phyloP scores from a whole-genome alignment of 2,888 invertebrate species.

The Eupithecia inturbata region DNA sequence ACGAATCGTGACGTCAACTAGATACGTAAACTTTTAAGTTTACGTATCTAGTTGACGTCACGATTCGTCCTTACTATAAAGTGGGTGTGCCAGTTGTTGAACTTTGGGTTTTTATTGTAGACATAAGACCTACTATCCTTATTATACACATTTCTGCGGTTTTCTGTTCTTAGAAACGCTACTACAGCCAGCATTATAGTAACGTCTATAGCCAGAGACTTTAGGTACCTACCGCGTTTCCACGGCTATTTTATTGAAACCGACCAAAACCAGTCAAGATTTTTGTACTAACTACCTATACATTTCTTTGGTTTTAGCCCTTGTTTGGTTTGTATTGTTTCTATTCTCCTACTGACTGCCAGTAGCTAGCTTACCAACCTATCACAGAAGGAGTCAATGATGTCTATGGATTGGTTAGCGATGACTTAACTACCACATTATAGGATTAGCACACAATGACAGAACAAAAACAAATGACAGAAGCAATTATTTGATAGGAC shows the following conservation, averaged over 20 bases:
- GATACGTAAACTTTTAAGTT: no score
- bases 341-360: neutral
- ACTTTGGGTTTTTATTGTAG: conserved; percentile 18
- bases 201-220: neutral
- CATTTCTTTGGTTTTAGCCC: no score
- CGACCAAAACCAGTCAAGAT: neutral
- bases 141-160: conserved; percentile 23
- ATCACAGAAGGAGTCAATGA: neutral
- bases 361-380: neutral
- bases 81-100: conserved; percentile 20
- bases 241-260: no score
- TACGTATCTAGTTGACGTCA: neutral
- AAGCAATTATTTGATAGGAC: neutral
- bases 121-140: conserved; percentile 13
- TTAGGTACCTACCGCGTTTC: no score
- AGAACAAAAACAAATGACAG: conserved; percentile 4
- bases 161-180: conserved; percentile 18
- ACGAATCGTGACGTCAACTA: no score
- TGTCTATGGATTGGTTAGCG: neutral
- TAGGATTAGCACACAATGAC: conserved; percentile 39
- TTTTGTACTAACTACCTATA: neutral
- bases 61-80: conserved; percentile 3
- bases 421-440: neutral
- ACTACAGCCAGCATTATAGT: neutral
- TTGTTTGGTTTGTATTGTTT: neutral